Evolutionary conservation across 2,113 vertebrate species (phyloP), one percentile per base, ranked within the genome.

Genomic region (Lepidothrix coronata): DNA sequence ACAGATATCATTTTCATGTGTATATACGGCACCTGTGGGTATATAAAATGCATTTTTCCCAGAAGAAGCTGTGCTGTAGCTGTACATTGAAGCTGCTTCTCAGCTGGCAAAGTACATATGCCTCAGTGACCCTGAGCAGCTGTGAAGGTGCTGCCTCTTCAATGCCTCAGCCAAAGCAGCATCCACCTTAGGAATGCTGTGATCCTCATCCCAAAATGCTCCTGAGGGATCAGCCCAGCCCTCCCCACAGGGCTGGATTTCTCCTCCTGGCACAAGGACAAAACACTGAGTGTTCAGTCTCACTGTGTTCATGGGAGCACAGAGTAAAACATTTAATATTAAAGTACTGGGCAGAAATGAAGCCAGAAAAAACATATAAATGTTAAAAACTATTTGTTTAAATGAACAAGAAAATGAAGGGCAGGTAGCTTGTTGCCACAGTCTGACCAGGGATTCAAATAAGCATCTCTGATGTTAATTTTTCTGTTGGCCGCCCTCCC

Each of bases 401-500:
- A 87, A 75, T 37, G 43, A 35, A 54, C 49, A 85, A 48, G 30
- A 81, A 77, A 55, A 65, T 61, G 19, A 63, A 80, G 4, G 2
- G 25, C 16, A 65, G 41, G 33, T 51, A 14, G 41, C 44, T 94
- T 55, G 41, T 9, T 4, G 1, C 57, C 17, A 6, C 33, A 41
- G 52, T 43, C 85, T 93, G 75, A 55, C 43, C 61, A 85, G 33
- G 48, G 25, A 80, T 91, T 92, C 77, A 52, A 77, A 39, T 80
- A 72, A 91, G 70, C 59, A 87, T 82, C 44, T 87, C 81, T 87
- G 30, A 94, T 57, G 75, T 86, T 84, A 91, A 68, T 94, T 92
- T 96, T 95, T 87, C 28, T 62, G 46, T 58, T 2, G 3, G 70
- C n/a, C 54, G 27, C 8, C n/a, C 27, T 93, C 35, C 65, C 61